A percentile compares a stretch with the other conserved stretches of the same genome.
Conservation (phyloP, 1,140 invertebrate genomes). For the Drosophila pseudoananassae region DNA sequence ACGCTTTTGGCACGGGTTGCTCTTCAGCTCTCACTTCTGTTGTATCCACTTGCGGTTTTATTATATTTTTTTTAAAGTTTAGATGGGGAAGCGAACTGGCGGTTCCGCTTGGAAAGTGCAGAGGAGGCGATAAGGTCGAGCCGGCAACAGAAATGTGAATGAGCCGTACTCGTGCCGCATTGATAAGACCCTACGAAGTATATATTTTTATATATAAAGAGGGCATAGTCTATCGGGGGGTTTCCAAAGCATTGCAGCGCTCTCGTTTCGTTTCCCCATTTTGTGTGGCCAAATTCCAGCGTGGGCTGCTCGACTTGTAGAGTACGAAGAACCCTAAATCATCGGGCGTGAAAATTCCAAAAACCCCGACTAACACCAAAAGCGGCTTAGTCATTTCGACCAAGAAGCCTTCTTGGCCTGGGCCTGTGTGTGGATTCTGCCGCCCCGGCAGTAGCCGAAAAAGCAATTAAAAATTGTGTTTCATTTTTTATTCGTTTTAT, state of each 20-base stretch:
- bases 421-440: constrained; percentile 19
- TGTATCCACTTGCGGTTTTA: constrained; percentile 2
- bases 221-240: constrained; percentile 18
- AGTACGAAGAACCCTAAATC: constrained; percentile 9
- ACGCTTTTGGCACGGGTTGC: constrained; percentile 75
- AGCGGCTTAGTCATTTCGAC: constrained; percentile 51
- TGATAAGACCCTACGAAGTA: constrained; percentile 27
- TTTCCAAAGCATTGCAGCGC: constrained; percentile 11
- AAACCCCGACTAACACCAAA: constrained; percentile 22
- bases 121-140: constrained; percentile 35
- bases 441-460: constrained; percentile 49
- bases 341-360: constrained; percentile 23
- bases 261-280: constrained; percentile 2
- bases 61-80: constrained; percentile 15
- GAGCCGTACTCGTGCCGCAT: constrained; percentile 38
- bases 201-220: not conserved
- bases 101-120: constrained; percentile 46
- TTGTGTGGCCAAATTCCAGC: constrained; percentile 15
- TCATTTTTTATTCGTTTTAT: constrained; percentile 41
- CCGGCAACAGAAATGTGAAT: constrained; percentile 49
- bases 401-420: not conserved
- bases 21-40: constrained; percentile 16
- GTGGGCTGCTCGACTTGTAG: constrained; percentile 9
- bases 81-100: constrained; percentile 28
- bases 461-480: constrained; percentile 80